These are phyloP conservation scores for Cepaea hortensis DNA, from an alignment of 2,888 invertebrate species.

Conservation along the genomic window DNA sequence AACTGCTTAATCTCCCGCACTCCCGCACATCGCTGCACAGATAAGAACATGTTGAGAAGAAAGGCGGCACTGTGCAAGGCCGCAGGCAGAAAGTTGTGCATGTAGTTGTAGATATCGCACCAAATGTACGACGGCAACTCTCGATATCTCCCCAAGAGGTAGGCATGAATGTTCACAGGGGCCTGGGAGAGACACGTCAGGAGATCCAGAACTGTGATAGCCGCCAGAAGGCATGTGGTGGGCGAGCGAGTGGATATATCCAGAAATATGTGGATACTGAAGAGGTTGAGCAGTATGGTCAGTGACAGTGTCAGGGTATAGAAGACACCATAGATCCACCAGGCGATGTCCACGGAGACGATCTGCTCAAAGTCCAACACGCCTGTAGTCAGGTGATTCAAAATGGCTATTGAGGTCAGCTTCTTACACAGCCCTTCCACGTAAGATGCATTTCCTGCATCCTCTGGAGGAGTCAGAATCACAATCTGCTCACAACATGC, in stretches of 20 bases:
- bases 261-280: constrained; percentile 30
- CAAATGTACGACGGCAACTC: constrained; percentile 14
- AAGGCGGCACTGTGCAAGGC: constrained; percentile 33
- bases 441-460: background rate
- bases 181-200: constrained; percentile 23
- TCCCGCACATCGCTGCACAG: constrained; percentile 41
- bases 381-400: background rate
- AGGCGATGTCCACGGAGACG: constrained; percentile 3
- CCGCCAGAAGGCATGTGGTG: constrained; percentile 18
- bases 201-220: constrained; percentile 25
- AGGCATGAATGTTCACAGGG: constrained; percentile 23
- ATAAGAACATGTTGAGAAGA: constrained; percentile 38
- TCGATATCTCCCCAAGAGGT: constrained; percentile 16
- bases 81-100: constrained; percentile 34
- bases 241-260: constrained; percentile 11
- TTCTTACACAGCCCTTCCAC: background rate
- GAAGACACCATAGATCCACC: constrained; percentile 28
- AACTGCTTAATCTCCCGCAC: constrained; percentile 2
- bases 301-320: background rate
- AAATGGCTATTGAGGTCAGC: background rate
- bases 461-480: background rate
- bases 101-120: constrained; percentile 30
- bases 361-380: constrained; percentile 34
- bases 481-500: constrained; percentile 6
- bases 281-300: constrained; percentile 1